A percentile compares a stretch with the other conserved stretches of the same genome.
Conservation (phyloP, 2,888 invertebrate genomes). For the Macrophya alboannulata region DNA sequence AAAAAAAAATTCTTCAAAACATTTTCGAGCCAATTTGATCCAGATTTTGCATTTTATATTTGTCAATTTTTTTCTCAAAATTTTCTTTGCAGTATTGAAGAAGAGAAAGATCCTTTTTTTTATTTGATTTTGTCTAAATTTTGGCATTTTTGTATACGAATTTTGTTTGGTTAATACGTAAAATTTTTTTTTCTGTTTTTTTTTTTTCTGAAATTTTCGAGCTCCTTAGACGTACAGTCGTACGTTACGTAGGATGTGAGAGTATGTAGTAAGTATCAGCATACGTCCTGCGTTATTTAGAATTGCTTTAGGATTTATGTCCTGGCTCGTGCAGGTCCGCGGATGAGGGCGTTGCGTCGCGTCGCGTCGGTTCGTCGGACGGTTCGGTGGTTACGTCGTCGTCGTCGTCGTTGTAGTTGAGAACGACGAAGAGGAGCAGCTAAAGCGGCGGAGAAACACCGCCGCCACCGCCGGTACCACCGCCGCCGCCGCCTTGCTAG, state of each 20-base stretch:
- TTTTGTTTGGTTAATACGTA: no score
- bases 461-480: neutral
- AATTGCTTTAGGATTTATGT: constrained; percentile 77
- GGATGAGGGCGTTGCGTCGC: constrained; percentile 60
- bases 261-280: constrained; percentile 70
- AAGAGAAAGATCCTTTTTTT: no score
- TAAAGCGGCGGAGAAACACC: constrained; percentile 52
- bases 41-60: neutral
- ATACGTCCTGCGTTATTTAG: constrained; percentile 77
- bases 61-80: neutral
- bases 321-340: constrained; percentile 59
- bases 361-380: constrained; percentile 45
- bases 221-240: neutral
- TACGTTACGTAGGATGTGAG: neutral
- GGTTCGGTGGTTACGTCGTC: neutral
- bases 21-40: neutral
- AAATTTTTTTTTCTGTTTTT: neutral
- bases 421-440: constrained; percentile 58
- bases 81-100: no score
- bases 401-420: neutral
- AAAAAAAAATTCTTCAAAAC: neutral
- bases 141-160: no score
- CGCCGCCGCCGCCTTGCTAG: constrained; percentile 74
- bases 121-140: no score
- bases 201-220: neutral